Base-by-base conservation (phyloP, 2,888 invertebrate genomes). In the Ptychoptera albimana region DNA sequence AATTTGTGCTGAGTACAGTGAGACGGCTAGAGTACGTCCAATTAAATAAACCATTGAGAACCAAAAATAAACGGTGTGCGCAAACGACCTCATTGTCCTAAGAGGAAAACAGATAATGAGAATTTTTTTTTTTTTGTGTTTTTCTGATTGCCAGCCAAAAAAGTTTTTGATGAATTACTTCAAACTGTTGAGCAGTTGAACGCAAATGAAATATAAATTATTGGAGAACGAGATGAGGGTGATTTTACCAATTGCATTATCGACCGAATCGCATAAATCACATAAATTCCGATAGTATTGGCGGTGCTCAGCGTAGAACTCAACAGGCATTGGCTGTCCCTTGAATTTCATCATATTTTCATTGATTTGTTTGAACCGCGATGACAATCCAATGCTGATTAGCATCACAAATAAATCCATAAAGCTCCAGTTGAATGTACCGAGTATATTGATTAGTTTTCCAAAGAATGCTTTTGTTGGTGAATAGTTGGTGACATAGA, bases 391-490 rank as follows among this genome's bases (percentile, higher is more conserved):
- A 55, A 75, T 67, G 54, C 79, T 77, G 35, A 79, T 64, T 11
- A 79, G 56, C 48, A 79, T 78, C 9, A 80, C 73, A 45, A 79
- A 72, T 47, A 78, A 58, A 53, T 80, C 80, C 53, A 76, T 76
- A 46, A 75, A 78, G 54, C 77, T 79, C 79, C 80, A 80, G 2
- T 75, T 66, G 45, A 75, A 72, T 0, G 79, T 78, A 4, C 74
- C 55, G 34, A 50, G 50, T 43, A 53, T 46, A 42, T 51, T 52
- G 38, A 58, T 59, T 52, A 70, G 63, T 49, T 60, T 67, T 41
- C 60, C 64, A 50, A 55, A 57, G 8, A 54, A 62, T 36, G 65
- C 78, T 49, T 69, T 70, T 69, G 71, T 70, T 9, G 59, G 50
- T 23, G 62, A 60, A 52, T 69, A 75, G 0, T 58, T 45, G 0